Conservation (phyloP, 2,113 vertebrate genomes). For the Todiramphus saurophagus region DNA sequence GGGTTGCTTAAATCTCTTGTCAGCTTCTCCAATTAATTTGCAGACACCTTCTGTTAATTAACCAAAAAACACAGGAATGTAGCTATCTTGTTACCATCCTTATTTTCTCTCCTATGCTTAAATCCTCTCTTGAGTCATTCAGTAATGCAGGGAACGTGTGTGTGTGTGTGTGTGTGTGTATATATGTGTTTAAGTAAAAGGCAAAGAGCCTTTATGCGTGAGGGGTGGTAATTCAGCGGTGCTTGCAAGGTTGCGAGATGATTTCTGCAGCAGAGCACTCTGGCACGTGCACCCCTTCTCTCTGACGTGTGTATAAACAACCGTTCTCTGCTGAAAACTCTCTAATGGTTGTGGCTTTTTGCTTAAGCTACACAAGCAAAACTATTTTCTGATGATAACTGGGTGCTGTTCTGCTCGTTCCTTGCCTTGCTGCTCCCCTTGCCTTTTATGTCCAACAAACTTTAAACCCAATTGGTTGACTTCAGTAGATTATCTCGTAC, state of each 20-base stretch:
- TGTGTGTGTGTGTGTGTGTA: neutral
- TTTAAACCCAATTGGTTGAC: neutral
- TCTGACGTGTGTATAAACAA: neutral
- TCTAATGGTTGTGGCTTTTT: neutral
- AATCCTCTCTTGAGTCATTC: neutral
- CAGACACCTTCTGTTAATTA: neutral
- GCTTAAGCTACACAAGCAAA: neutral
- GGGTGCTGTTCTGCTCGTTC: neutral
- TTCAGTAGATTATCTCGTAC: neutral
- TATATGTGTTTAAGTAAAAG: neutral
- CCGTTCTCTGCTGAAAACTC: neutral
- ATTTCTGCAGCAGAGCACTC: neutral
- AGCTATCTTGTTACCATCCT: neutral
- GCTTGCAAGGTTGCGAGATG: neutral
- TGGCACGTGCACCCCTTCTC: neutral
- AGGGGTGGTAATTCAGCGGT: neutral
- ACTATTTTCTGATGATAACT: neutral
- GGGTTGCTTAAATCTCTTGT: neutral
- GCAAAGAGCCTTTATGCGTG: neutral
- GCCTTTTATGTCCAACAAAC: conserved; percentile 18
- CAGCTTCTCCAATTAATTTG: neutral
- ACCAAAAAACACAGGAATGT: neutral
- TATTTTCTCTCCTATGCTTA: neutral
- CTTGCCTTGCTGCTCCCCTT: neutral
- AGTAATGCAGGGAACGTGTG: neutral